Base-by-base conservation (phyloP, 2,888 invertebrate genomes). In the Synergus itoensis region DNA sequence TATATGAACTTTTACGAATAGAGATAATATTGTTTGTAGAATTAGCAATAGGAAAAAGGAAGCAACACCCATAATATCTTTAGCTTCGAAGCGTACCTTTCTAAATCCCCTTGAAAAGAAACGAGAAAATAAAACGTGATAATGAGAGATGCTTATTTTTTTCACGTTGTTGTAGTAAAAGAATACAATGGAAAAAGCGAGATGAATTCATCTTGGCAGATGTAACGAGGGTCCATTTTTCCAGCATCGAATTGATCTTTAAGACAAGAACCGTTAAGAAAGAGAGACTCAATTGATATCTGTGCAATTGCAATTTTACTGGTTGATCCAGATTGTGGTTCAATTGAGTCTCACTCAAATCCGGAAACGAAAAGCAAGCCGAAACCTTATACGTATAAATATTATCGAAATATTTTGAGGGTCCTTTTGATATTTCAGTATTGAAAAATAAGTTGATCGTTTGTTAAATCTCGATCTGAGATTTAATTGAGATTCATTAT, bases 261-360 rank as follows among this genome's bases (percentile, higher is more conserved):
- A 63, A 57, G 43, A 36, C 65, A 40, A 75, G 45, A 60, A 43
- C 77, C 84, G 81, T 73, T 53, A 53, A 48, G 36, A 53, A 53
- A 73, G 73, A 86, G 86, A 89, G 84, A 84, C 81, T 87, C 88
- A 87, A 90, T 89, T 84, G 89, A 89, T 77, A 89, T 88, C 88
- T 83, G 79, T 53, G 53, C 48, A 82, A 80, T 83, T 69, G 82
- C 76, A 83, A 81, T 83, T 84, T 83, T 81, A 81, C 89, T 90
- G 90, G 90, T 91, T 90, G 90, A 91, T 88, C 90, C 91, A 90
- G 90, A 81, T 77, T 78, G 86, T 79, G 88, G 84, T 90, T 91
- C 90, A 87, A 90, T 90, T 87, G 89, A 84, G 84, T 88, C 87
- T 90, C 86, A 85, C 83, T 78, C 75, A 76, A 78, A 48, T 43